Evolutionary conservation across 2,797 vertebrate genomes (phyloP).

Genomic region (Pseudopleuronectes americanus): DNA sequence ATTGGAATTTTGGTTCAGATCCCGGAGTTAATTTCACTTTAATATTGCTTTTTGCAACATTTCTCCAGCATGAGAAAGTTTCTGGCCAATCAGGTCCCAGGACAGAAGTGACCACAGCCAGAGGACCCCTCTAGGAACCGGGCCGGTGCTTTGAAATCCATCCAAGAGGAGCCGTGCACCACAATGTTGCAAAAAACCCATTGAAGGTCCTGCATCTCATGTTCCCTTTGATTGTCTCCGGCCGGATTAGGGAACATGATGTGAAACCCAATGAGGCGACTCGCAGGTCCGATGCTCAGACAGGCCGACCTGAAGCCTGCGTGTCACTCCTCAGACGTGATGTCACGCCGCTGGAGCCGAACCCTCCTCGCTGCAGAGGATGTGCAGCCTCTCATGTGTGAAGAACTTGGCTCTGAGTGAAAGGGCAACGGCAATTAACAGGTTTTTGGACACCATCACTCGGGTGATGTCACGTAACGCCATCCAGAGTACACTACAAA

Average conservation of each 20-base stretch:
- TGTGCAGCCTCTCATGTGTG: conserved; percentile 58
- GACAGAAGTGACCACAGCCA: conserved; percentile 22
- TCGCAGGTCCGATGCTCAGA: conserved; percentile 56
- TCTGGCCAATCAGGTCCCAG: neutral
- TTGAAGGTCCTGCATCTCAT: conserved; percentile 71
- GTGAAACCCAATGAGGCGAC: conserved; percentile 71
- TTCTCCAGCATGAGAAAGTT: neutral
- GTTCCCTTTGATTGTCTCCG: conserved; percentile 74
- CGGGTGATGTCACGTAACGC: conserved; percentile 55
- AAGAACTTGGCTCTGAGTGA: conserved; percentile 59
- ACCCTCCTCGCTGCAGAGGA: conserved; percentile 51
- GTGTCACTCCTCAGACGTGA: conserved; percentile 65
- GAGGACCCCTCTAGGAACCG: conserved; percentile 37
- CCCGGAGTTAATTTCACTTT: too few species aligned
- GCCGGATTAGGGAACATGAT: conserved; percentile 64
- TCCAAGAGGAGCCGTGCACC: conserved; percentile 51
- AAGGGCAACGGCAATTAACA: conserved; percentile 59
- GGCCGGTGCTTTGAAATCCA: conserved; percentile 30
- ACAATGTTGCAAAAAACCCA: conserved; percentile 60
- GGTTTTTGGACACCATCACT: conserved; percentile 48
- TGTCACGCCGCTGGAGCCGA: conserved; percentile 60
- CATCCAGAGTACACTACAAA: conserved; percentile 15
- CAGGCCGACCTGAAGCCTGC: conserved; percentile 47
- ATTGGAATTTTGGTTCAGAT: too few species aligned
- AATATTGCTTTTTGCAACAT: too few species aligned